Evolutionary conservation across 2,113 vertebrate species (phyloP).

Genomic region (Lynx canadensis): DNA sequence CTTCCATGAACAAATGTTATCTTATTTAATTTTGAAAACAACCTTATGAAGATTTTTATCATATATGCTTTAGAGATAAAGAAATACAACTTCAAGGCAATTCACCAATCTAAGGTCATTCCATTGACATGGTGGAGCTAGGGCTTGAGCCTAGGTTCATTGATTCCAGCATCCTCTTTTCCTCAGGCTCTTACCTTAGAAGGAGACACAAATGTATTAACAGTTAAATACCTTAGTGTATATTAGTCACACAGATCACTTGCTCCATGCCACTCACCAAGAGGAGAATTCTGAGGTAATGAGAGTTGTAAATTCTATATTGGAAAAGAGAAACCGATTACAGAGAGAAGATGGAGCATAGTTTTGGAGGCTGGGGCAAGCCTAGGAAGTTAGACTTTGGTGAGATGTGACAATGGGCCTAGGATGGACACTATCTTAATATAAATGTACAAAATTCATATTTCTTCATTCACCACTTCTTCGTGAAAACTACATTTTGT

Average conservation of each 20-base stretch:
- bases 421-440: neutral
- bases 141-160: neutral
- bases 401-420: neutral
- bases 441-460: neutral
- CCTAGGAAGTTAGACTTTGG: neutral
- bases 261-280: neutral
- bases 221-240: neutral
- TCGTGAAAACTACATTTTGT: neutral
- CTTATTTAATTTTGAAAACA: constrained; percentile 63
- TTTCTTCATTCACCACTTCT: neutral
- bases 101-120: neutral
- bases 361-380: neutral
- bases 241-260: neutral
- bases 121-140: neutral
- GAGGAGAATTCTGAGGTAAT: constrained; percentile 16
- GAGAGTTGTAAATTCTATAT: neutral
- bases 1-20: neutral
- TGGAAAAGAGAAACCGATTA: constrained; percentile 12
- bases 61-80: constrained; percentile 48
- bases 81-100: constrained; percentile 38
- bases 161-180: neutral
- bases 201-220: neutral
- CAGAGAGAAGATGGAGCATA: neutral
- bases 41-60: constrained; percentile 26
- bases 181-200: neutral